A percentile compares a stretch with the other conserved stretches of the same genome.
Evolutionary conservation across 2,888 invertebrate species (phyloP).

Genomic region (Drosophila melanocephala): DNA sequence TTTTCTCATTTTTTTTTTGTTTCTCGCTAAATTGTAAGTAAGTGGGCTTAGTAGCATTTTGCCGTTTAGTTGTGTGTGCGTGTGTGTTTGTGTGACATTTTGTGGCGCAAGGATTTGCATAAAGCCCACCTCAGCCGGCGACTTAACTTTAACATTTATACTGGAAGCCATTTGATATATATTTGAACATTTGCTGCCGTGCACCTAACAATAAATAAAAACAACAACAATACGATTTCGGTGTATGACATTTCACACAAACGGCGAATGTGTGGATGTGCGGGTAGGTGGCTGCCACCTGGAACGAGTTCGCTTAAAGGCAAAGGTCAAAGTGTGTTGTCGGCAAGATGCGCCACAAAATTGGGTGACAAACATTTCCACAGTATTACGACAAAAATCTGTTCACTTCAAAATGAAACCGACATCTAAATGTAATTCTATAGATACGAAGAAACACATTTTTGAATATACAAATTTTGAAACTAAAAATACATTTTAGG

Average conservation of each 20-base stretch:
- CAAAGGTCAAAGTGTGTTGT: conserved; percentile 57
- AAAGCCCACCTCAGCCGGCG: conserved; percentile 67
- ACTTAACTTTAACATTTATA: conserved; percentile 69
- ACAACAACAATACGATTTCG: conserved; percentile 18
- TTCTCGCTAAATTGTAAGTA: conserved; percentile 76
- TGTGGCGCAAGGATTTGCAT: conserved; percentile 70
- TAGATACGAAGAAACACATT: background rate
- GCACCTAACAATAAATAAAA: conserved; percentile 11
- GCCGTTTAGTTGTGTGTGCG: conserved; percentile 61
- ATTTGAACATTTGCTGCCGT: conserved; percentile 43
- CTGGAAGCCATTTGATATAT: conserved; percentile 57
- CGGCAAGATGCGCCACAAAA: conserved; percentile 5
- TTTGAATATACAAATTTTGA: background rate
- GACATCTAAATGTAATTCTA: background rate
- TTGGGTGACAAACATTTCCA: background rate
- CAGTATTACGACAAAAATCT: background rate
- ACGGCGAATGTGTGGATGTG: background rate
- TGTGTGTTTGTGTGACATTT: conserved; percentile 45
- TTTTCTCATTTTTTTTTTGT: conserved; percentile 40
- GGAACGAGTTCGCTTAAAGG: background rate
- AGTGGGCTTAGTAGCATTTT: conserved; percentile 80
- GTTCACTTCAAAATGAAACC: background rate
- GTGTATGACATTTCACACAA: conserved; percentile 13
- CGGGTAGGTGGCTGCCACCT: background rate
- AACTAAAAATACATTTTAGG: background rate